These are phyloP conservation scores for Philopotamus ludificatus DNA, from an alignment of 1,140 invertebrate genomes.

Conservation along the genomic window DNA sequence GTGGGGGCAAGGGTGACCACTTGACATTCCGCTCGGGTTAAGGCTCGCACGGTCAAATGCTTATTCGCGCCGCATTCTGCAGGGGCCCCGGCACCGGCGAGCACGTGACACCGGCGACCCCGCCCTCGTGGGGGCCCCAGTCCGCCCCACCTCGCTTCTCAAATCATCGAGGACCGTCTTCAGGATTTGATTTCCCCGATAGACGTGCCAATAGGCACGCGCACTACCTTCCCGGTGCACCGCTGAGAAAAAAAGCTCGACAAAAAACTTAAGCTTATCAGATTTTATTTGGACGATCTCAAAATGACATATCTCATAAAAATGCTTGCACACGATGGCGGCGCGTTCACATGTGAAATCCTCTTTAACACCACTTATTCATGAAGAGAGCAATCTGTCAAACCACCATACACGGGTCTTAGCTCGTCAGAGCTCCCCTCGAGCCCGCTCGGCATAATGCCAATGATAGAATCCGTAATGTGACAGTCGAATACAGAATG, in stretches of 20 bases:
- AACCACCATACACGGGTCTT: conserved; percentile 33
- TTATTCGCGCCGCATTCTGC: conserved; percentile 33
- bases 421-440: conserved; percentile 32
- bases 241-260: not conserved
- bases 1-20: conserved; percentile 19
- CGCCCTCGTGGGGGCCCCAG: conserved; percentile 6
- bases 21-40: conserved; percentile 34
- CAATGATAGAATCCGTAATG: conserved; percentile 36
- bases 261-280: too few relatives aligned
- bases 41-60: conserved; percentile 33
- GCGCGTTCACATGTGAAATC: not conserved
- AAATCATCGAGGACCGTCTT: conserved; percentile 27
- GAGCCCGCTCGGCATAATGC: not conserved
- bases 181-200: conserved; percentile 28
- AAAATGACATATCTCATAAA: too few relatives aligned
- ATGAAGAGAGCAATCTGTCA: conserved; percentile 42
- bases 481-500: conserved; percentile 29
- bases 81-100: not conserved
- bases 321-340: too few relatives aligned
- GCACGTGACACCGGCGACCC: conserved; percentile 21
- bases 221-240: not conserved
- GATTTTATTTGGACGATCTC: too few relatives aligned
- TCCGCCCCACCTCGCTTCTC: conserved; percentile 3
- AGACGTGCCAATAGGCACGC: conserved; percentile 8
- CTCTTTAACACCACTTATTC: not conserved